These are phyloP conservation scores for Tragelaphus buxtoni DNA, from an alignment of 2,113 vertebrate genomes.

Conservation along the genomic window DNA sequence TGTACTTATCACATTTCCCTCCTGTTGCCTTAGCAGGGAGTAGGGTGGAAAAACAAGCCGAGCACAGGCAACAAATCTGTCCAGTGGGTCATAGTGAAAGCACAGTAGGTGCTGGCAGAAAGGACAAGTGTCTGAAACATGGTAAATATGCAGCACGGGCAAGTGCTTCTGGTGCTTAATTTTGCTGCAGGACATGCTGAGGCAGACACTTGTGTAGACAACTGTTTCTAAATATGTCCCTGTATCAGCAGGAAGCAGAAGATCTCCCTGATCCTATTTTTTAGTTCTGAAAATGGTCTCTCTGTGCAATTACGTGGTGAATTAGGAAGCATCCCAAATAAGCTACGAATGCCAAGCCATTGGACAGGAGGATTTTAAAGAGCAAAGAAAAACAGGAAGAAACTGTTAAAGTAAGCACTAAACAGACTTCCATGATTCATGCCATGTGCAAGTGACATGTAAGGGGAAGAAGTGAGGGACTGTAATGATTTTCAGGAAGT, in stretches of 20 bases:
- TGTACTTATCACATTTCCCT: background rate
- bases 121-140: constrained; percentile 32
- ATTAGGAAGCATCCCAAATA: constrained; percentile 46
- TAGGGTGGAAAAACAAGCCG: background rate
- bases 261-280: constrained; percentile 58
- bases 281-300: constrained; percentile 61
- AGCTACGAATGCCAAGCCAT: background rate
- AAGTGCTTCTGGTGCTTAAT: constrained; percentile 51
- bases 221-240: constrained; percentile 70
- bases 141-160: constrained; percentile 36
- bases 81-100: background rate
- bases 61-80: background rate
- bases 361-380: constrained; percentile 21
- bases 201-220: constrained; percentile 58
- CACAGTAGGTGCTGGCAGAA: background rate
- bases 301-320: constrained; percentile 69
- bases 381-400: background rate
- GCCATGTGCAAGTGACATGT: background rate
- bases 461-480: constrained; percentile 6
- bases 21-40: background rate
- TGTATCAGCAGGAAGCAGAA: constrained; percentile 72
- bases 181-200: constrained; percentile 67
- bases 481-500: constrained; percentile 52
- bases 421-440: constrained; percentile 35
- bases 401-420: background rate